phyloP scores from a whole-genome alignment of 2,888 invertebrate genomes.

The Pyrrhia umbra region DNA sequence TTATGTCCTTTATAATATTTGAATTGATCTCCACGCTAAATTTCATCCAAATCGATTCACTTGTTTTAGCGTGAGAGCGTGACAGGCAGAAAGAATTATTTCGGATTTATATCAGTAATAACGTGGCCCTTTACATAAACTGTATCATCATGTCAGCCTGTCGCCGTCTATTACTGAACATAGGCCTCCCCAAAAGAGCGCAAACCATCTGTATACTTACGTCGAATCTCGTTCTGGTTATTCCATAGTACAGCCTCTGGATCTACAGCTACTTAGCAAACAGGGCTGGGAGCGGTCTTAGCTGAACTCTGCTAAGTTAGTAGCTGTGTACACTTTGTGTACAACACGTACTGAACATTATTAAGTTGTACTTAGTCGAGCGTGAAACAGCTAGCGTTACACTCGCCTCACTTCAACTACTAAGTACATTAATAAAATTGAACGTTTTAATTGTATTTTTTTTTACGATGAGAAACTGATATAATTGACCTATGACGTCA shows the following conservation, averaged over 20 bases:
- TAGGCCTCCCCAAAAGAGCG: too few species aligned
- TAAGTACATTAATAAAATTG: conserved; percentile 6
- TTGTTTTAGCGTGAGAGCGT: too few species aligned
- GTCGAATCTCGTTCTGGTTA: neutral
- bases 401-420: conserved; percentile 23
- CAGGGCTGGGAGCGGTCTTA: conserved; percentile 13
- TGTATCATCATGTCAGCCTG: too few species aligned
- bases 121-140: too few species aligned
- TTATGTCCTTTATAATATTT: too few species aligned
- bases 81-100: too few species aligned
- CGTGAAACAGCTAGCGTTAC: conserved; percentile 28
- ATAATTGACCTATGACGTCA: too few species aligned
- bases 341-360: conserved; percentile 44
- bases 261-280: conserved; percentile 26
- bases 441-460: conserved; percentile 23
- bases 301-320: conserved; percentile 32
- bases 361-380: conserved; percentile 43
- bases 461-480: neutral
- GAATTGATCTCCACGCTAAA: too few species aligned
- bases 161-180: too few species aligned
- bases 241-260: conserved; percentile 1
- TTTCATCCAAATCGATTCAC: too few species aligned
- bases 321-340: conserved; percentile 20
- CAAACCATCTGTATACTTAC: neutral
- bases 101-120: too few species aligned